These are phyloP conservation scores for Danio choprae DNA, from an alignment of 2,797 vertebrate genomes.

Conservation along the genomic window DNA sequence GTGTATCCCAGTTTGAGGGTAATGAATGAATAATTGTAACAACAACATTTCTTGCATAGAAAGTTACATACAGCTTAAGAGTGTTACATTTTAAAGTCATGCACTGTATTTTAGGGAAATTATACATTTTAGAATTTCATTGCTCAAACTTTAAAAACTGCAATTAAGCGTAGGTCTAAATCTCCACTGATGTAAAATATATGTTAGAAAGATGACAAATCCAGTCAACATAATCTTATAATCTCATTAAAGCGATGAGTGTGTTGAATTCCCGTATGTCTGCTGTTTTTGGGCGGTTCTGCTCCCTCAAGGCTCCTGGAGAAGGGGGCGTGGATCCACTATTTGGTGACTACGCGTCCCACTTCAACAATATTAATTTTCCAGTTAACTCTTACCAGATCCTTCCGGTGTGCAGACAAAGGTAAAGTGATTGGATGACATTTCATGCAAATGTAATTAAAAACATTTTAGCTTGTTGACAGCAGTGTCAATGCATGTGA, in stretches of 20 bases:
- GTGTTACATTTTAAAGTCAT: too few relatives aligned
- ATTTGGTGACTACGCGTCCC: not conserved
- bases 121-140: not conserved
- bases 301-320: too few relatives aligned
- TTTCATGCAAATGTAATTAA: conserved; percentile 77
- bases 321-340: conserved; percentile 24
- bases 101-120: not conserved
- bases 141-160: not conserved
- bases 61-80: too few relatives aligned
- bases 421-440: conserved; percentile 62
- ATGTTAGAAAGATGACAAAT: not conserved
- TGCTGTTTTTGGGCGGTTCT: not conserved
- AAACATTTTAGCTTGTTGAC: conserved; percentile 11
- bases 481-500: conserved; percentile 58
- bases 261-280: not conserved
- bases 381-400: conserved; percentile 32
- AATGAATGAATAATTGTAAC: too few relatives aligned
- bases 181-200: not conserved
- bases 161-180: not conserved
- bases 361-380: conserved; percentile 52
- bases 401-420: conserved; percentile 36
- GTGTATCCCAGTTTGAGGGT: too few relatives aligned
- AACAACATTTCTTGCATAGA: too few relatives aligned
- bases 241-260: not conserved
- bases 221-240: not conserved